phyloP scores from a whole-genome alignment of 2,113 vertebrate species.

The Paradoxurus hermaphroditus region DNA sequence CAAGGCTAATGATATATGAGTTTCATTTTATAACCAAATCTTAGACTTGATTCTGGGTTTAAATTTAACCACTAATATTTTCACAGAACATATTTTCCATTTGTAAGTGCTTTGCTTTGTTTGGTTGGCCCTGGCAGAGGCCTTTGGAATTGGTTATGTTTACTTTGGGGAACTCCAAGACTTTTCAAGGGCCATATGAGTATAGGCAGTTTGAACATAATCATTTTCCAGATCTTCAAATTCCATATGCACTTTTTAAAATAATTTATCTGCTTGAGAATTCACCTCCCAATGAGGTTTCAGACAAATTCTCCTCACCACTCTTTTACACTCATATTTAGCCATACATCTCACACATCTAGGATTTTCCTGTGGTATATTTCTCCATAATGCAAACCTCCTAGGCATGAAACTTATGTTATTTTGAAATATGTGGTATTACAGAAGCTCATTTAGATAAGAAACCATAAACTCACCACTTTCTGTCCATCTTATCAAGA shows the following conservation, averaged over 20 bases:
- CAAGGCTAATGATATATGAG: not conserved
- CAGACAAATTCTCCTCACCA: not conserved
- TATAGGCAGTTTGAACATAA: not conserved
- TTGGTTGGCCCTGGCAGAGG: not conserved
- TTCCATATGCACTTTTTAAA: not conserved
- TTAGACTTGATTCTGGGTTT: not conserved
- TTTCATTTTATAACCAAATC: not conserved
- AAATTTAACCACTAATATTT: not conserved
- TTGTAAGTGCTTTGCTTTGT: not conserved
- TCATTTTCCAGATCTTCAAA: not conserved
- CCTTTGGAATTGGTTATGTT: not conserved
- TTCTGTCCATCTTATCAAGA: not conserved
- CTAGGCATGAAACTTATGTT: not conserved
- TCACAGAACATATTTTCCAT: not conserved
- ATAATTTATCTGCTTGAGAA: not conserved
- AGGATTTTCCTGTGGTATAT: no score
- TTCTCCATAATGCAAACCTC: not conserved
- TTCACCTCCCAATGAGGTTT: not conserved
- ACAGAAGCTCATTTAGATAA: not conserved
- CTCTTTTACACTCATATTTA: not conserved
- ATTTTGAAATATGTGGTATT: not conserved
- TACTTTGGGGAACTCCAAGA: not conserved
- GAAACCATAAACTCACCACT: not conserved
- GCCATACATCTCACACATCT: not conserved
- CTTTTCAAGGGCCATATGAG: not conserved